Evolutionary conservation across 2,113 vertebrate species (phyloP), one percentile per base, ranked within the genome.

Genomic region (Scytalopus superciliaris): DNA sequence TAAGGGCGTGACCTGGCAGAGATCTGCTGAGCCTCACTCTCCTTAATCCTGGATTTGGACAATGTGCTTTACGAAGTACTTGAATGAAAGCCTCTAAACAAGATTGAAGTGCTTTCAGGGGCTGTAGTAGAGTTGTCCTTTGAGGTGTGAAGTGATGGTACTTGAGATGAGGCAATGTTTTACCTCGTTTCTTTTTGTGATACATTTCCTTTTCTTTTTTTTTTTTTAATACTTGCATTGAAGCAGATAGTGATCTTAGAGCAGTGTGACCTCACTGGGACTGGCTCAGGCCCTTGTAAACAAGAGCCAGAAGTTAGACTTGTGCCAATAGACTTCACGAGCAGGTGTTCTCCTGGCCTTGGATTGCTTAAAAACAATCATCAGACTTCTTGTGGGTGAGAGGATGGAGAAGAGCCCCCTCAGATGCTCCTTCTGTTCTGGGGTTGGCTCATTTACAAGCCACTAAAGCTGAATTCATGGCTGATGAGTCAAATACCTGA

Each of bases 151-250:
- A 81, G 59, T 66, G 85, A 40, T 90, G 92, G 69, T 18, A 14
- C 66, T 56, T 50, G 19, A 92, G 76, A 68, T 68, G 80, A 93
- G 89, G 76, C 73, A 10, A 5, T 37, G 80, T 81, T 93, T 94
- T 90, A 94, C 83, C 83, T 94, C 88, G 1, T 53, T 74, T 56
- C 55, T 97, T 96, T 89, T 93, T 92, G 60, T 57, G 23, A 87
- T 45, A 72, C 74, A 53, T 93, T 95, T 96, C 84, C 63, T 50
- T 45, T 23, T 27, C 33, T 14, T 14, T 62, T 59, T 64, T 53
- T 45, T 42, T 66, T 62, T 60, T 28, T 2, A 64, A n/a, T 27
- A 2, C 35, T 70, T 81, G 76, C 37, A 39, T 30, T 63, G 2
- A 18, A 47, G 53, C 57, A 60, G 77, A 53, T 82, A 39, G 47